A percentile compares a stretch with the other conserved stretches of the same genome.
These are phyloP conservation scores for Limosa lapponica DNA, from an alignment of 2,797 vertebrate genomes.

Conservation along the genomic window DNA sequence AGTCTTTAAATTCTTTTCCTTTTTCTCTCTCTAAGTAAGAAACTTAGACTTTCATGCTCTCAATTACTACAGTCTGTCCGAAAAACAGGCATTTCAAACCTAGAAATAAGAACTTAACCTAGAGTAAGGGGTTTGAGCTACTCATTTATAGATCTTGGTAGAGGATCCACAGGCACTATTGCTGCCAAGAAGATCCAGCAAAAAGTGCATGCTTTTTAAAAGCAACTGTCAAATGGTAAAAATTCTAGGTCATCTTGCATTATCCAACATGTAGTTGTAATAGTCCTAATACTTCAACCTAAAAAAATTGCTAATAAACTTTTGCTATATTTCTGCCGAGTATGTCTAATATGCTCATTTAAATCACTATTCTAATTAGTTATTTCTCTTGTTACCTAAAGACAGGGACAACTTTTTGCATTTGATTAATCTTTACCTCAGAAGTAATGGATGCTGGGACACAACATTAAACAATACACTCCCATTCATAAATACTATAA, in stretches of 20 bases:
- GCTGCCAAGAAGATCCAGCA: background rate
- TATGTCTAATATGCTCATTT: conserved; percentile 28
- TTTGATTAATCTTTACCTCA: background rate
- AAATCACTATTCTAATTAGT: background rate
- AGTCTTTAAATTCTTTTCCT: background rate
- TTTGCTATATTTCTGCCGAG: background rate
- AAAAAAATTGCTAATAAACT: background rate
- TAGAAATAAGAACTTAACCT: background rate
- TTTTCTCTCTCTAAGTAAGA: background rate
- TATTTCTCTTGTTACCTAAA: background rate
- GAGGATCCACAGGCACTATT: background rate
- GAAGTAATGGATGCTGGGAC: background rate
- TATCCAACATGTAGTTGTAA: background rate
- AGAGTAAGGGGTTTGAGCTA: background rate
- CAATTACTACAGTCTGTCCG: background rate
- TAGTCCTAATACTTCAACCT: background rate
- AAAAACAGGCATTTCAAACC: background rate
- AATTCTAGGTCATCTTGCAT: background rate
- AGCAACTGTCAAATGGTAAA: background rate
- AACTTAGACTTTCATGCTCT: background rate
- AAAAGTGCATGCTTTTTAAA: background rate
- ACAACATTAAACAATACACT: background rate
- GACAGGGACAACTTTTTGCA: background rate
- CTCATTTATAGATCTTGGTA: background rate
- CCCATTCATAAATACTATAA: background rate